Conservation (phyloP, 37 sponge, comb jelly and placozoan species). For the Aphrocallistes beatrix region DNA sequence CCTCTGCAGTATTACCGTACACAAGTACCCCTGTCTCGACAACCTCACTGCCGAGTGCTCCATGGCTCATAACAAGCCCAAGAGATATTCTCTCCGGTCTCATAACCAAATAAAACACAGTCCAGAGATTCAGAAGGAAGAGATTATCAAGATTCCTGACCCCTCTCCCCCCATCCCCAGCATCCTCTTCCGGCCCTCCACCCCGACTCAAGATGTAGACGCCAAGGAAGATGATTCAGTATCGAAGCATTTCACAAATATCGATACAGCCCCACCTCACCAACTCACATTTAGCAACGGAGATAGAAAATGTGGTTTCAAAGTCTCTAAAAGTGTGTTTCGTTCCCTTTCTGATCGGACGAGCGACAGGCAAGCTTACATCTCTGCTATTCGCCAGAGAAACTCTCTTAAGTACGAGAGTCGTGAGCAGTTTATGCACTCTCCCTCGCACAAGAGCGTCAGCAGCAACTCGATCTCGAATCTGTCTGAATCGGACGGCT, state of each 20-base stretch:
- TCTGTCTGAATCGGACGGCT: background rate
- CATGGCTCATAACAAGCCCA: background rate
- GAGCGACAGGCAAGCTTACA: background rate
- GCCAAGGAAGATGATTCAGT: background rate
- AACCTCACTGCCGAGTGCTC: background rate
- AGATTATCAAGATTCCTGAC: background rate
- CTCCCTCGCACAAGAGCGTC: background rate
- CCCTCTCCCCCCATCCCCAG: background rate
- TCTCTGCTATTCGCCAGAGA: background rate
- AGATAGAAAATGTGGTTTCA: background rate
- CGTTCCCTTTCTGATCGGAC: background rate
- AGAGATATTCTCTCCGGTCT: background rate
- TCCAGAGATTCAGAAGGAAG: background rate
- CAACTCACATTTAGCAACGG: background rate
- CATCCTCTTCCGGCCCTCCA: background rate
- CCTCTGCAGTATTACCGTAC: background rate
- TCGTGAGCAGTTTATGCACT: background rate
- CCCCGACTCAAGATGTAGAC: background rate
- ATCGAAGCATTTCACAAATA: background rate
- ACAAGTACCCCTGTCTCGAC: background rate
- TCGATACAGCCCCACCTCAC: background rate
- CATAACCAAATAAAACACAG: background rate
- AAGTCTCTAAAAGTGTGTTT: background rate
- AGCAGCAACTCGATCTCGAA: constrained; percentile 6
- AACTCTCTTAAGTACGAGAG: background rate